Evolutionary conservation across 2,113 vertebrate genomes (phyloP).

Genomic region (Lepus europaeus): DNA sequence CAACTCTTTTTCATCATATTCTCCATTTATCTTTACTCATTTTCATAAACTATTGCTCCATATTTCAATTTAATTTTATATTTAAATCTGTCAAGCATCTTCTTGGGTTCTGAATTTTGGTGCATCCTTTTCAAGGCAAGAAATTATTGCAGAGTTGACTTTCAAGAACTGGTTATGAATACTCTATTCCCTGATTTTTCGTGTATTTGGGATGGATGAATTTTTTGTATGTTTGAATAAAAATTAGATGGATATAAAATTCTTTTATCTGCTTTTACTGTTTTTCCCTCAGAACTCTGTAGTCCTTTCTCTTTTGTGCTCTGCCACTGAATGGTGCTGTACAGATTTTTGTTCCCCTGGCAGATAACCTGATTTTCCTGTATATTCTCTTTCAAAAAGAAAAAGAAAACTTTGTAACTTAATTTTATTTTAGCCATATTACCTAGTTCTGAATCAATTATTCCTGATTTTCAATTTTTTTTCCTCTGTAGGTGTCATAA

Average conservation of each 20-base stretch:
- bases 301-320: background rate
- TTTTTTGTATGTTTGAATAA: background rate
- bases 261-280: background rate
- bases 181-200: background rate
- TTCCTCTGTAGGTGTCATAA: background rate
- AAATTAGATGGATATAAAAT: background rate
- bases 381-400: background rate
- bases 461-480: background rate
- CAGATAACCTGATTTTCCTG: background rate
- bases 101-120: background rate
- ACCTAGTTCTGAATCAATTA: background rate
- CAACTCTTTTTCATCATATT: background rate
- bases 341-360: background rate
- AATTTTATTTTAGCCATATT: background rate
- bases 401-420: too few species aligned
- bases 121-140: background rate
- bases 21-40: background rate
- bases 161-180: background rate
- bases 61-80: constrained; percentile 5
- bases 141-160: background rate
- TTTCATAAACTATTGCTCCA: background rate
- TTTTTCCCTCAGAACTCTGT: background rate
- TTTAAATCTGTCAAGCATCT: constrained; percentile 1
- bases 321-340: background rate
- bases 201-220: background rate